Evolutionary conservation across 2,797 vertebrate species (phyloP).

Genomic region (Phataginus tetradactyla): DNA sequence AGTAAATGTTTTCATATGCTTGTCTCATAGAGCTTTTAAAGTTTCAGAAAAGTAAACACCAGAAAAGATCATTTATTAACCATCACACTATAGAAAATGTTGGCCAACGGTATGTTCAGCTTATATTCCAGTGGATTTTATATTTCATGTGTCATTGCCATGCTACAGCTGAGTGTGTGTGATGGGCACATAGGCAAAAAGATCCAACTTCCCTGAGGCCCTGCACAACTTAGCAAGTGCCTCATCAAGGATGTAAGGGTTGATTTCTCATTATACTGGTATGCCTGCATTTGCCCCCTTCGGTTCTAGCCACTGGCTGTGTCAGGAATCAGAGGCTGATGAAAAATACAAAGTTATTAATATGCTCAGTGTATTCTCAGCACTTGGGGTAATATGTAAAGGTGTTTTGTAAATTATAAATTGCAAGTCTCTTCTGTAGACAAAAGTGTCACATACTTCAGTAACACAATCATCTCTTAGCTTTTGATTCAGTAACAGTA

Average conservation of each 20-base stretch:
- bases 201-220: neutral
- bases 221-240: neutral
- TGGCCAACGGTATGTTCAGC: neutral
- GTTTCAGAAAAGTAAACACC: slow-evolving; percentile 10
- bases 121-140: neutral
- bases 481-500: neutral
- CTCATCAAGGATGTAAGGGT: neutral
- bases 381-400: neutral
- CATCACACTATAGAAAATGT: neutral
- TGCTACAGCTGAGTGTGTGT: neutral
- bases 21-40: neutral
- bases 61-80: neutral
- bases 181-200: neutral
- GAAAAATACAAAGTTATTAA: neutral
- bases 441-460: neutral
- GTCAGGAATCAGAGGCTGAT: neutral
- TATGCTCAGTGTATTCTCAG: neutral
- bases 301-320: neutral
- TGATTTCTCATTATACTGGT: neutral
- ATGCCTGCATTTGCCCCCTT: neutral
- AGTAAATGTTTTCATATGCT: slow-evolving; percentile 31
- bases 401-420: neutral
- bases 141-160: neutral
- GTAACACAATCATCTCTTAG: neutral
- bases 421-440: neutral